A percentile compares a stretch with the other conserved stretches of the same genome.
These are phyloP conservation scores for Litoditis marina DNA, from an alignment of 2,888 invertebrate genomes.

Conservation along the genomic window DNA sequence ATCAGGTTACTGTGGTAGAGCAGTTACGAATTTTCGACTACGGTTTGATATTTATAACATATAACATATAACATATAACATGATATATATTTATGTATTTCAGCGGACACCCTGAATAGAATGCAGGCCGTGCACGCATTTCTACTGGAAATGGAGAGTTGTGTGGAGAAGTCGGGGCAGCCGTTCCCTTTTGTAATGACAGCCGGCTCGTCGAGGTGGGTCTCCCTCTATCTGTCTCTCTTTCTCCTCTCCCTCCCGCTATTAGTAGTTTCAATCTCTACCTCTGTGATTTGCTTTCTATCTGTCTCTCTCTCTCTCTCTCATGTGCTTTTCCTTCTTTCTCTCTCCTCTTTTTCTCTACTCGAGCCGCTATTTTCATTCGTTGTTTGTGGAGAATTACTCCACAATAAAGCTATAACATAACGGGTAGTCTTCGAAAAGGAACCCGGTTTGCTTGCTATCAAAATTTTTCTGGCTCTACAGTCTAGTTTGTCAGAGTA, in stretches of 20 bases:
- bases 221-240: no score
- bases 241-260: no score
- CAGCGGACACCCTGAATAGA: slow-evolving; percentile 10
- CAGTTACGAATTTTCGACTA: no score
- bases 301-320: neutral
- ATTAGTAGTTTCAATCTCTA: neutral
- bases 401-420: neutral
- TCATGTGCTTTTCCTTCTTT: neutral
- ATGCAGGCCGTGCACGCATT: slow-evolving; percentile 22
- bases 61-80: no score
- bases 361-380: no score
- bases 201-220: neutral
- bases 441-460: no score
- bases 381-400: no score
- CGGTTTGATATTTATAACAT: no score
- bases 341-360: neutral
- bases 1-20: no score
- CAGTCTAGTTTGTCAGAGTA: no score
- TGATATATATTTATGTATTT: no score
- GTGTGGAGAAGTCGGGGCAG: neutral
- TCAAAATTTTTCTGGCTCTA: no score
- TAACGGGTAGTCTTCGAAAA: neutral
- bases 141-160: slow-evolving; percentile 13
- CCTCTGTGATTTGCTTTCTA: neutral
- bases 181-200: neutral